Base-by-base conservation (phyloP, 2,888 invertebrate genomes). In the Nephrocerus scutellatus region DNA sequence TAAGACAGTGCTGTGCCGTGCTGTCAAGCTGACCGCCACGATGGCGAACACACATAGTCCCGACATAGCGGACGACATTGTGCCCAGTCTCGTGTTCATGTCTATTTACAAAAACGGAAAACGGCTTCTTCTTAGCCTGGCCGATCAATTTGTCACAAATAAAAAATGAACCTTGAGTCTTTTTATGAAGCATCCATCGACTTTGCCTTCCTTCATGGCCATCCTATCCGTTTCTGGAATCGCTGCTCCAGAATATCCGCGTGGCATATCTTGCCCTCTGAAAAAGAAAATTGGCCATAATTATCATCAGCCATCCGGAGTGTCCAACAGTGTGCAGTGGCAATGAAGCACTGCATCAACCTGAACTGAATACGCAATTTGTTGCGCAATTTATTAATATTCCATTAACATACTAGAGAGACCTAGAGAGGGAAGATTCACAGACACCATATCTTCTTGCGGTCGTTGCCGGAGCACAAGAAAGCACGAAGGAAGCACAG, bases 391-490 rank as follows among this genome's bases (percentile, higher is more conserved):
- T 57, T 59, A 57, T 59, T 57, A 59, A 57, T 59, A 56, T 59
- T 57, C 56, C 56, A 59, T 57, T 59, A 57, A 57, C 54, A 57
- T 57, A 52, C n/a, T n/a, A n/a, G n/a, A n/a, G n/a, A n/a, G n/a
- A n/a, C n/a, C n/a, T n/a, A n/a, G n/a, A n/a, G n/a, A n/a, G n/a
- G n/a, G n/a, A n/a, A n/a, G n/a, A n/a, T n/a, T n/a, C n/a, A n/a
- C n/a, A n/a, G n/a, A n/a, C n/a, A n/a, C n/a, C n/a, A n/a, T n/a
- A n/a, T n/a, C n/a, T n/a, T n/a, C n/a, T n/a, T n/a, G n/a, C n/a
- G n/a, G n/a, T n/a, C n/a, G n/a, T n/a, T n/a, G n/a, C n/a, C n/a
- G n/a, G n/a, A n/a, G n/a, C n/a, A n/a, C n/a, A n/a, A n/a, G n/a
- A n/a, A n/a, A n/a, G n/a, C n/a, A n/a, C n/a, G n/a, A n/a, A n/a